A percentile compares a stretch with the other conserved stretches of the same genome.
Conservation (phyloP, 2,797 vertebrate genomes). For the Lepilemur septentrionalis region DNA sequence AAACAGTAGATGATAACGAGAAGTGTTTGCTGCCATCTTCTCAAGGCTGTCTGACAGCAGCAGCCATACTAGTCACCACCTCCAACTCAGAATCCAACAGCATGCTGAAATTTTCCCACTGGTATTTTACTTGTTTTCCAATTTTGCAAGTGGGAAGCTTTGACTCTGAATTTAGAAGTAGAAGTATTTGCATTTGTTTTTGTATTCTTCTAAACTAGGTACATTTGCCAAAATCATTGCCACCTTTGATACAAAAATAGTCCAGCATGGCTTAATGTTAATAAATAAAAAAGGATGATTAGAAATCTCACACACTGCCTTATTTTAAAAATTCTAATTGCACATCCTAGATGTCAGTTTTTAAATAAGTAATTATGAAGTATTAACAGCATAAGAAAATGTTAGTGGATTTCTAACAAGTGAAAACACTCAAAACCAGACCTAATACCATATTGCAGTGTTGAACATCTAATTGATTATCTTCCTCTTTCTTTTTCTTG, state of each 20-base stretch:
- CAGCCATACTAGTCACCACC: not conserved
- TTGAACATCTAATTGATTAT: not conserved
- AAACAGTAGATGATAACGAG: not conserved
- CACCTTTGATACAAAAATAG: slow-evolving; percentile 13
- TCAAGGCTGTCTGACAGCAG: not conserved
- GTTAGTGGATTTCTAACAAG: slow-evolving; percentile 10
- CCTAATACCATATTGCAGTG: not conserved
- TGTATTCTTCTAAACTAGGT: slow-evolving; percentile 33
- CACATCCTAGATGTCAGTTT: not conserved
- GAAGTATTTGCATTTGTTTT: slow-evolving; percentile 41
- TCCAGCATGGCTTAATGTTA: not conserved
- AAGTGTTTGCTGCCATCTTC: not conserved
- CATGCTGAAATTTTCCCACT: not conserved
- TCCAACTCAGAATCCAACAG: not conserved
- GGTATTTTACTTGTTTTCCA: not conserved
- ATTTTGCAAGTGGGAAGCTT: not conserved
- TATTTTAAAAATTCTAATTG: not conserved
- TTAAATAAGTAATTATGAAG: not conserved
- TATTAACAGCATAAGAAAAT: not conserved
- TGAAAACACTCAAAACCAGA: not conserved
- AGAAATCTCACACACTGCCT: not conserved
- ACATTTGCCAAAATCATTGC: slow-evolving; percentile 11
- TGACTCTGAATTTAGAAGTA: slow-evolving; percentile 9
- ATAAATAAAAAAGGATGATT: not conserved
- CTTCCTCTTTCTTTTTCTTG: not conserved